A percentile compares a stretch with the other conserved stretches of the same genome.
These are phyloP conservation scores for Acipenser transmontanus DNA, from an alignment of 2,797 vertebrate species.

Conservation along the genomic window DNA sequence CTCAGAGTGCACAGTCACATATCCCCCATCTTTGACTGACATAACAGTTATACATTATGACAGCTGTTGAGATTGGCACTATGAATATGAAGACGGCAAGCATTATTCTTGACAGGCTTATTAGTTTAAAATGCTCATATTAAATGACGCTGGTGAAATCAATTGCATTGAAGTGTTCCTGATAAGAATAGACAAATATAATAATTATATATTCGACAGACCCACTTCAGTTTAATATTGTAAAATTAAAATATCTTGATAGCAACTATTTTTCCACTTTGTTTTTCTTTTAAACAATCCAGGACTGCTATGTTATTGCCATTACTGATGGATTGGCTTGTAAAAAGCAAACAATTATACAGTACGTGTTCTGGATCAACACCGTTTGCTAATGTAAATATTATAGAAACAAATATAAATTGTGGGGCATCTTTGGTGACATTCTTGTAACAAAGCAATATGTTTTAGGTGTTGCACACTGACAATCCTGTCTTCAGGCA, in stretches of 20 bases:
- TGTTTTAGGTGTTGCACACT: too few species aligned
- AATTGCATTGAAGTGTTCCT: conserved; percentile 37
- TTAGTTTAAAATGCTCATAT: conserved; percentile 51
- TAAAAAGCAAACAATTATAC: too few species aligned
- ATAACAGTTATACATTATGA: conserved; percentile 52
- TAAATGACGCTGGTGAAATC: conserved; percentile 38
- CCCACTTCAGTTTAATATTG: not conserved
- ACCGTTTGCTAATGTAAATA: too few species aligned
- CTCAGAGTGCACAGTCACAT: conserved; percentile 30
- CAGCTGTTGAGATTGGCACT: conserved; percentile 49
- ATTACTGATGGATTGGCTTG: too few species aligned
- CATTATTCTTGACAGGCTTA: conserved; percentile 47
- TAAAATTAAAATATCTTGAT: not conserved
- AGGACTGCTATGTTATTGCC: too few species aligned
- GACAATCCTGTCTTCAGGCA: too few species aligned
- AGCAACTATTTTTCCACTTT: too few species aligned
- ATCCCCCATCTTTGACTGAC: conserved; percentile 49
- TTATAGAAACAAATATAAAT: too few species aligned
- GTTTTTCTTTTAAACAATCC: too few species aligned
- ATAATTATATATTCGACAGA: not conserved
- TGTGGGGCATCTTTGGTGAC: too few species aligned
- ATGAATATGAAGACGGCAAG: conserved; percentile 45
- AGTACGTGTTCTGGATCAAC: too few species aligned
- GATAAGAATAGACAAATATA: conserved; percentile 11
- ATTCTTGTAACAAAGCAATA: too few species aligned